Evolutionary conservation across 1,140 invertebrate genomes (phyloP).

Genomic region (Vollenhovia emeryi): DNA sequence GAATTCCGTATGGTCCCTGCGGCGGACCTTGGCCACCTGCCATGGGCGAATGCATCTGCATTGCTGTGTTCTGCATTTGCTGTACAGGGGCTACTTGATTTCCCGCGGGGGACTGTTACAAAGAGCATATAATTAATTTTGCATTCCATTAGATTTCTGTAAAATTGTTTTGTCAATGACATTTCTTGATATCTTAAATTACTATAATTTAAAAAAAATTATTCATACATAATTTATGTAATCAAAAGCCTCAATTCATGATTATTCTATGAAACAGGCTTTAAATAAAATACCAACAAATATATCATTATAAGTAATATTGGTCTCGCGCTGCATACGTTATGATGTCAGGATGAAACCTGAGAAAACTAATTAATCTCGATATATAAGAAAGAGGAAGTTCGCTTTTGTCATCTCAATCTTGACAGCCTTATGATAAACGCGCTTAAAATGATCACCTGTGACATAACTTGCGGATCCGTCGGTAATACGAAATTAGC

Average conservation of each 20-base stretch:
- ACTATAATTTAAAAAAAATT: not conserved
- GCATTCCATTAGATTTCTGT: not conserved
- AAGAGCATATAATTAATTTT: not conserved
- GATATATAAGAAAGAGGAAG: not conserved
- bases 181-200: not conserved
- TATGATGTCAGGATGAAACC: not conserved
- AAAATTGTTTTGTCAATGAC: not conserved
- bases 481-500: slow-evolving; percentile 91
- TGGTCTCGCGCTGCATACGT: not conserved
- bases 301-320: not conserved
- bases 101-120: slow-evolving; percentile 82
- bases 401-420: not conserved
- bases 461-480: slow-evolving; percentile 87
- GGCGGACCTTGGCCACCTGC: slow-evolving; percentile 80
- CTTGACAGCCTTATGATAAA: not conserved
- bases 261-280: not conserved
- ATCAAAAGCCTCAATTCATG: not conserved
- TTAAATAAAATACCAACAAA: not conserved
- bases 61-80: slow-evolving; percentile 86
- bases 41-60: slow-evolving; percentile 85
- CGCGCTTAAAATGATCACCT: slow-evolving; percentile 69
- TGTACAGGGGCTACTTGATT: slow-evolving; percentile 85
- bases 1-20: slow-evolving; percentile 82
- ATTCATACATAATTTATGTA: not conserved
- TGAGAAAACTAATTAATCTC: not conserved